A percentile compares a stretch with the other conserved stretches of the same genome.
Evolutionary conservation across 2,888 invertebrate genomes (phyloP).

Genomic region (Eilema griseolum): DNA sequence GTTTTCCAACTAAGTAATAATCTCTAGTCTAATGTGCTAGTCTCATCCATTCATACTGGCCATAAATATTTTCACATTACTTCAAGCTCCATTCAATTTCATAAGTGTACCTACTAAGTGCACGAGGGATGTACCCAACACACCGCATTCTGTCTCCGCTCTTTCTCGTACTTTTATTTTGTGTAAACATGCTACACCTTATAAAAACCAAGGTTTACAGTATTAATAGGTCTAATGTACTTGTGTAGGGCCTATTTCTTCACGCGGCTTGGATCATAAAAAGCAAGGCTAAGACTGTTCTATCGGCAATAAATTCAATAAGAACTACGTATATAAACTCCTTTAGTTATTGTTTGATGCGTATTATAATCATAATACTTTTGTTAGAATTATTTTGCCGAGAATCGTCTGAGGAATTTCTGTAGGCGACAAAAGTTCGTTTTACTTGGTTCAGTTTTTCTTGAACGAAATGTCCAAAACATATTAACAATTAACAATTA

Average conservation of each 20-base stretch:
- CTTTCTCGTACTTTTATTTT: background rate
- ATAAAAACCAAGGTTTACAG: background rate
- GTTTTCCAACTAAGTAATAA: background rate
- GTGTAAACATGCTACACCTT: background rate
- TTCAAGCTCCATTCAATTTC: background rate
- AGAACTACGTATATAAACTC: background rate
- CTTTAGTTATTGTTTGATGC: background rate
- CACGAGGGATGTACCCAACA: background rate
- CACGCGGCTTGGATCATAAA: background rate
- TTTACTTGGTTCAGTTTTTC: no score
- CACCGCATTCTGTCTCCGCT: background rate
- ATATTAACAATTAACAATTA: no score
- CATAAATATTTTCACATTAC: background rate
- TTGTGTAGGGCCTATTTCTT: background rate
- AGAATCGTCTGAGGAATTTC: background rate
- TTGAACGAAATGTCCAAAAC: no score
- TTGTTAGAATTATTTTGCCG: background rate
- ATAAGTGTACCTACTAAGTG: no score
- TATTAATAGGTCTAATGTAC: background rate
- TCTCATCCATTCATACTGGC: background rate
- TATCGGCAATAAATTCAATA: background rate
- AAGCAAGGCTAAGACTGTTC: background rate
- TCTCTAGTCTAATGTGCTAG: background rate
- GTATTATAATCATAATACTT: background rate
- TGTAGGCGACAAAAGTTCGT: background rate